These are phyloP conservation scores for Lomographa bimaculata DNA, from an alignment of 2,888 invertebrate species.

Conservation along the genomic window DNA sequence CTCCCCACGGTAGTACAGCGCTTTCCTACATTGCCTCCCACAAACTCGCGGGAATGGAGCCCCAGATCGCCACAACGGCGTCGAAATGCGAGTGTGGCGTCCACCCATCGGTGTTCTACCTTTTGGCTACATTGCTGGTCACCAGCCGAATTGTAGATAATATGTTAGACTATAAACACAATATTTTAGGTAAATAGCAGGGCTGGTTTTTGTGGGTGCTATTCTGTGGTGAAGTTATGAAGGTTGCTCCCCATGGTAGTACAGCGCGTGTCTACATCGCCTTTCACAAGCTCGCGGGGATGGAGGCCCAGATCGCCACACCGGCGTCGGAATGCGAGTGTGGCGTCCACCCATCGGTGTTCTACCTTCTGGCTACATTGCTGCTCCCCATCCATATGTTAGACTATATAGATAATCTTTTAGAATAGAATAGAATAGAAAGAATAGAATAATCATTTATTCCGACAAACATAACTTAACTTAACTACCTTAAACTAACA, in stretches of 20 bases:
- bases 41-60: conserved; percentile 82
- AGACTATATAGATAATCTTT: too few species aligned
- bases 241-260: conserved; percentile 79
- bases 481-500: too few species aligned
- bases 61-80: conserved; percentile 79
- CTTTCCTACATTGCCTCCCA: conserved; percentile 85
- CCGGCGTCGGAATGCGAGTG: conserved; percentile 85
- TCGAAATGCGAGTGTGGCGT: conserved; percentile 86
- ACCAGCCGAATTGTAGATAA: conserved; percentile 73
- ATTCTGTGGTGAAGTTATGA: too few species aligned
- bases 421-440: too few species aligned
- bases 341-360: conserved; percentile 85
- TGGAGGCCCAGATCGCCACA: background rate
- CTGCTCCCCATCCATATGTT: conserved; percentile 77
- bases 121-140: conserved; percentile 84
- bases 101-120: conserved; percentile 86
- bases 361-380: conserved; percentile 85
- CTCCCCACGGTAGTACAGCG: conserved; percentile 77
- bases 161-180: too few species aligned
- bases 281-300: conserved; percentile 84
- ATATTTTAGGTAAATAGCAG: too few species aligned
- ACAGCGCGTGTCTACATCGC: conserved; percentile 82
- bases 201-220: too few species aligned
- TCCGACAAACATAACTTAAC: too few species aligned
- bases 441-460: too few species aligned